Evolutionary conservation across 1,140 invertebrate genomes (phyloP), one percentile per base, ranked within the genome.

Genomic region (Drosophila punjabiensis): DNA sequence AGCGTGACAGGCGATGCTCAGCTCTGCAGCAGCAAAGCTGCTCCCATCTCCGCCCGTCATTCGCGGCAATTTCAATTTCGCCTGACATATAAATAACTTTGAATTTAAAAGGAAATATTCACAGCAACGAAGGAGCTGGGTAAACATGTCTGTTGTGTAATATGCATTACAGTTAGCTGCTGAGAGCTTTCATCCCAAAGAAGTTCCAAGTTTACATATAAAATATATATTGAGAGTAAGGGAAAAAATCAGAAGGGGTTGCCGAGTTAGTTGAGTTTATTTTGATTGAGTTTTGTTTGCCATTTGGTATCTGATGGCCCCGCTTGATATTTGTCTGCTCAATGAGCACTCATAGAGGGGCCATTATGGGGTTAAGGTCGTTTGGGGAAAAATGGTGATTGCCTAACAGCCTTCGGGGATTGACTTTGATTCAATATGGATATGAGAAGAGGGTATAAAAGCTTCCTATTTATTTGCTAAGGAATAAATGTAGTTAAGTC

Each of bases 11-110:
- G 69, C 81, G 60, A 41, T 77, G 55, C 68, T 55, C 52, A 74
- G 50, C 77, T 70, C 69, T 14, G 56, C 47, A 56, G 39, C 35
- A 35, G 2, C 35, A 20, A 35, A 32, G 18, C 5, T 6, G n/a
- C n/a, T 37, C 24, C 50, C 33, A 53, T 2, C 30, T 13, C 5
- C 13, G 35, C 2, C 30, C 52, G 18, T 30, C 52, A 52, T 56
- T 62, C 55, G 65, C 64, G 74, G 79, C 79, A 78, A 84, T 81
- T 88, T 76, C 84, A 88, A 88, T 78, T 75, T 84, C 59, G 50
- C 55, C 76, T 71, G 65, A 80, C 66, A 88, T 88, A 84, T 83
- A 88, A 88, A 88, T 88, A 88, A 75, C 84, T 88, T 84, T 88
- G 81, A 88, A 83, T 88, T 88, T 62, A 56, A 74, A 82, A 65